phyloP scores from a whole-genome alignment of 2,888 invertebrate species.

The Polydrusus pterygomalis region DNA sequence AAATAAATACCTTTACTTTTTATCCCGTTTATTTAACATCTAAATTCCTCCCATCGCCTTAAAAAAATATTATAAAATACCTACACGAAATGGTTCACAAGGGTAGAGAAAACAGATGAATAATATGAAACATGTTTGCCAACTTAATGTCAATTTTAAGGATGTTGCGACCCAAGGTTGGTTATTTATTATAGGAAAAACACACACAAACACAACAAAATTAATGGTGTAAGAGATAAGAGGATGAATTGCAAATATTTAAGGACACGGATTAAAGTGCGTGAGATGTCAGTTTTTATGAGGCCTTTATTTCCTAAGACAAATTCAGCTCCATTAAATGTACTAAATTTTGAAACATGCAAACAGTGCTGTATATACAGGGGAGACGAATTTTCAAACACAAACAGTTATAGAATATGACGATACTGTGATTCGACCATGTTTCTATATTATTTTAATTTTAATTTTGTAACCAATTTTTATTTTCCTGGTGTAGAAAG shows the following conservation, averaged over 20 bases:
- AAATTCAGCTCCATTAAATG: too few species aligned
- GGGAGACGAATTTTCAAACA: too few species aligned
- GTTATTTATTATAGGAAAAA: slow-evolving; percentile 2
- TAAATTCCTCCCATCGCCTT: not conserved
- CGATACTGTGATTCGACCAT: too few species aligned
- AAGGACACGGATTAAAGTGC: not conserved
- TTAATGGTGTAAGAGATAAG: not conserved
- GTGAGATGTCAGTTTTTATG: too few species aligned
- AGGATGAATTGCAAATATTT: not conserved
- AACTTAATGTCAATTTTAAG: slow-evolving; percentile 16
- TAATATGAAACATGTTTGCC: slow-evolving; percentile 12
- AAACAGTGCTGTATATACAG: too few species aligned
- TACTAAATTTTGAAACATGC: too few species aligned
- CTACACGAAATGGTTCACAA: not conserved
- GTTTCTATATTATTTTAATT: too few species aligned
- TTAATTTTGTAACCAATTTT: too few species aligned
- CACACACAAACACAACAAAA: not conserved
- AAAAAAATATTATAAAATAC: slow-evolving; percentile 11
- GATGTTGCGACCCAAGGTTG: not conserved
- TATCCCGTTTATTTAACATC: slow-evolving; percentile 3
- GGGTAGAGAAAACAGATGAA: slow-evolving; percentile 16
- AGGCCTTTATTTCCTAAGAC: too few species aligned
- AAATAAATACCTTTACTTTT: slow-evolving; percentile 14
- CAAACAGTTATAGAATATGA: too few species aligned
- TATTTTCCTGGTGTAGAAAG: too few species aligned